Conservation (phyloP, 2,113 vertebrate genomes). For the Lichenostomus cassidix region DNA sequence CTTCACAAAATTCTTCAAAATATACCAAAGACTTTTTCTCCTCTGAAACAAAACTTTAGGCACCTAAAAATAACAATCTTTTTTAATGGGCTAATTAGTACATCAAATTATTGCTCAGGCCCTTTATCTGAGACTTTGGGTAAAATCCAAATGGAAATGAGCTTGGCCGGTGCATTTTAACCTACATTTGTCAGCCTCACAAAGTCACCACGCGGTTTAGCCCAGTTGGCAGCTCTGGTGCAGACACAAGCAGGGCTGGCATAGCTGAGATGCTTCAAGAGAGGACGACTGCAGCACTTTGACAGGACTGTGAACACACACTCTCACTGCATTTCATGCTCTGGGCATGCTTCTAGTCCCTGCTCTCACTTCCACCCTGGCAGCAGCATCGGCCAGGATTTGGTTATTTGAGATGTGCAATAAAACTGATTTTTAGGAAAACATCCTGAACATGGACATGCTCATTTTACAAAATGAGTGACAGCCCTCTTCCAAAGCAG, state of each 20-base stretch:
- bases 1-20: slow-evolving; percentile 10
- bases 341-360: rapidly evolving
- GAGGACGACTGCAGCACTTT: neutral
- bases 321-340: neutral
- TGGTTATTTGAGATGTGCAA: neutral
- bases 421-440: neutral
- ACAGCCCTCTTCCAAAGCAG: neutral
- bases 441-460: neutral
- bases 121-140: slow-evolving; percentile 46
- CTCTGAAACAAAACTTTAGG: neutral
- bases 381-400: neutral
- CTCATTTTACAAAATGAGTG: neutral
- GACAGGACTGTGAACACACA: neutral
- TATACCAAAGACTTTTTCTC: neutral
- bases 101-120: slow-evolving; percentile 33
- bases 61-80: slow-evolving; percentile 17
- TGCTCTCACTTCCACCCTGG: neutral
- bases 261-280: slow-evolving; percentile 25
- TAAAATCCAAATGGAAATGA: slow-evolving; percentile 64
- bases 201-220: slow-evolving; percentile 27
- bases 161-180: slow-evolving; percentile 50
- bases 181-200: slow-evolving; percentile 57
- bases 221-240: slow-evolving; percentile 56
- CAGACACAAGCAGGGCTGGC: slow-evolving; percentile 9
- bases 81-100: slow-evolving; percentile 25